Evolutionary conservation across 1,140 invertebrate species (phyloP).

Genomic region (Drosophila bipectinata): DNA sequence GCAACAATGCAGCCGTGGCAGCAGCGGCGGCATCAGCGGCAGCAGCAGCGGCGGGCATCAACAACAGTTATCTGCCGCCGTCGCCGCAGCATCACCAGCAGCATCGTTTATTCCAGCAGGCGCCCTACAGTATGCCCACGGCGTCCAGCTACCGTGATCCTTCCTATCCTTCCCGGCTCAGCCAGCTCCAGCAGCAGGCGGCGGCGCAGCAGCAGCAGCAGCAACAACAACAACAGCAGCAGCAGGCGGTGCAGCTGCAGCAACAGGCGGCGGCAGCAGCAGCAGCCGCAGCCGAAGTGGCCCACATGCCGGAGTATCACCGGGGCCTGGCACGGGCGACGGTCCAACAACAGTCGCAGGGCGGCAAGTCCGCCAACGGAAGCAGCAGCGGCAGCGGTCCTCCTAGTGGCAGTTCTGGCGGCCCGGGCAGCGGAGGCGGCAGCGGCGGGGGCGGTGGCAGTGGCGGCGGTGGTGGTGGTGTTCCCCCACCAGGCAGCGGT

Average conservation of each 20-base stretch:
- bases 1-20: constrained; percentile 33
- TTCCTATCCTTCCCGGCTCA: constrained; percentile 68
- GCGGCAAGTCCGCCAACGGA: constrained; percentile 6
- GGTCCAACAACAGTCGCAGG: constrained; percentile 18
- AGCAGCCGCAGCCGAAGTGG: constrained; percentile 9
- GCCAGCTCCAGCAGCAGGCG: constrained; percentile 53
- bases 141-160: constrained; percentile 74
- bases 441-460: constrained; percentile 19
- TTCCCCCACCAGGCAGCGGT: constrained; percentile 31
- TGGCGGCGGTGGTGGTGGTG: not conserved
- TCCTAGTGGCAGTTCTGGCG: constrained; percentile 8
- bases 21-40: constrained; percentile 40
- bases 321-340: constrained; percentile 43
- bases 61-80: constrained; percentile 68
- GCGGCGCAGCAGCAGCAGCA: constrained; percentile 12
- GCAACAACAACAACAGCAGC: constrained; percentile 19
- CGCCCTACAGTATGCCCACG: constrained; percentile 57
- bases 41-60: constrained; percentile 56
- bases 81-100: constrained; percentile 50
- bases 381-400: not conserved
- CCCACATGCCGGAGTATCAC: constrained; percentile 64
- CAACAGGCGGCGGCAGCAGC: not conserved
- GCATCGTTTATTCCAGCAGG: constrained; percentile 69
- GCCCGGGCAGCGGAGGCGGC: constrained; percentile 17
- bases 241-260: not conserved